These are phyloP conservation scores for Recurvirostra avosetta DNA, from an alignment of 2,113 vertebrate species.

Conservation along the genomic window DNA sequence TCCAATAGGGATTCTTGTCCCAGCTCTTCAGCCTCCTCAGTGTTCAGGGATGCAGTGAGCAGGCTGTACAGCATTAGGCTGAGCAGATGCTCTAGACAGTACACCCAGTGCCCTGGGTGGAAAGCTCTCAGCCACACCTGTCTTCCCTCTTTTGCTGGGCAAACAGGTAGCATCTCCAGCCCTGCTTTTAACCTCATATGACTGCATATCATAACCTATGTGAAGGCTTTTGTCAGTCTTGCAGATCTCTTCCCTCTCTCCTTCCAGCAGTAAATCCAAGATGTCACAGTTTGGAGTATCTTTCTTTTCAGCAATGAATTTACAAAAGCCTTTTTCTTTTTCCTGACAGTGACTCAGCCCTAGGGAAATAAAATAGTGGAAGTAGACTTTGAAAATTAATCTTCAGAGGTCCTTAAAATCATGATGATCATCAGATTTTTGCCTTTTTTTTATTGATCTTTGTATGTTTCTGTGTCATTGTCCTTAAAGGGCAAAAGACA, in stretches of 20 bases:
- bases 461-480: not conserved
- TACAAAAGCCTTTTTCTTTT: not conserved
- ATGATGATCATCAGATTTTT: not conserved
- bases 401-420: not conserved
- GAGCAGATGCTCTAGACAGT: not conserved
- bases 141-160: not conserved
- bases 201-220: not conserved
- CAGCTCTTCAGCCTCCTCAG: not conserved
- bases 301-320: not conserved
- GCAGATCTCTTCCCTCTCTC: not conserved
- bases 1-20: not conserved
- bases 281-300: not conserved
- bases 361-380: not conserved
- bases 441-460: not conserved
- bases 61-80: not conserved
- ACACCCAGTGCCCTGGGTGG: not conserved
- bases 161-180: not conserved
- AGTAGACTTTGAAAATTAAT: not conserved
- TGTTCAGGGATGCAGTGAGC: not conserved
- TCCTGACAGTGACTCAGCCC: not conserved
- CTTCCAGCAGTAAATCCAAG: not conserved
- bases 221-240: not conserved
- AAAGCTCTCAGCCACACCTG: not conserved
- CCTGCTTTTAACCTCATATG: not conserved
- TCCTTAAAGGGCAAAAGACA: not conserved